Percentiles rank a stretch among this genome's conserved stretches.
Conservation (phyloP, 2,888 invertebrate genomes). For the Drosophila buzzatii region DNA sequence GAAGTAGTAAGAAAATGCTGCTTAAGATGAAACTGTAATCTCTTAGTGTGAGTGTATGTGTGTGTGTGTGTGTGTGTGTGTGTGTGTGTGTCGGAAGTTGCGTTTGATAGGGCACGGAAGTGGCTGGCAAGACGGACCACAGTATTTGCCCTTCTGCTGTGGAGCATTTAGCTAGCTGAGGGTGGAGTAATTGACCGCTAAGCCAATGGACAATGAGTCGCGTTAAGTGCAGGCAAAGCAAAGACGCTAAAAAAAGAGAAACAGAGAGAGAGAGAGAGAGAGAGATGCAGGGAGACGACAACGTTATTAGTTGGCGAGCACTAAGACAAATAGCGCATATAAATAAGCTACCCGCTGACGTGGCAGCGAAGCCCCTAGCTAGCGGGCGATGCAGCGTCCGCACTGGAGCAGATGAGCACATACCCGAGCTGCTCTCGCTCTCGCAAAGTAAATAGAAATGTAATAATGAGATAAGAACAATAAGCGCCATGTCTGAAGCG, state of each 20-base stretch:
- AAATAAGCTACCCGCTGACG: constrained; percentile 66
- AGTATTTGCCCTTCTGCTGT: constrained; percentile 38
- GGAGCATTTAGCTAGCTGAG: neutral
- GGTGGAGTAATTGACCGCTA: constrained; percentile 39
- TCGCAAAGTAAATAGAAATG: constrained; percentile 72
- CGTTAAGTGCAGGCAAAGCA: constrained; percentile 48
- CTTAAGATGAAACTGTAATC: constrained; percentile 55
- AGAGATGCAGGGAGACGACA: constrained; percentile 16
- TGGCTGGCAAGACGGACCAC: constrained; percentile 41
- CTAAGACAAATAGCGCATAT: constrained; percentile 76
- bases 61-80: neutral
- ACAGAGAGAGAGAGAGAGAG: constrained; percentile 7
- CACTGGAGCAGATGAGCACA: constrained; percentile 15
- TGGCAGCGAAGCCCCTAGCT: constrained; percentile 46
- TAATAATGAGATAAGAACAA: constrained; percentile 80
- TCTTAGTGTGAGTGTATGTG: constrained; percentile 1
- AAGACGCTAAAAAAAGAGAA: constrained; percentile 15
- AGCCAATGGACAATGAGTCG: constrained; percentile 52
- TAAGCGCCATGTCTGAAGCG: constrained; percentile 50
- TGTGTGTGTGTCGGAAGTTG: constrained; percentile 54
- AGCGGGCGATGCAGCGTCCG: neutral
- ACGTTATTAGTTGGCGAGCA: constrained; percentile 70
- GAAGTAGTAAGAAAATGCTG: constrained; percentile 52
- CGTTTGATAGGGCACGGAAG: constrained; percentile 70
- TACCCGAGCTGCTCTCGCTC: constrained; percentile 9